Evolutionary conservation across 2,888 invertebrate species (phyloP), one percentile per base, ranked within the genome.

Genomic region (Pogonocherus hispidulus): DNA sequence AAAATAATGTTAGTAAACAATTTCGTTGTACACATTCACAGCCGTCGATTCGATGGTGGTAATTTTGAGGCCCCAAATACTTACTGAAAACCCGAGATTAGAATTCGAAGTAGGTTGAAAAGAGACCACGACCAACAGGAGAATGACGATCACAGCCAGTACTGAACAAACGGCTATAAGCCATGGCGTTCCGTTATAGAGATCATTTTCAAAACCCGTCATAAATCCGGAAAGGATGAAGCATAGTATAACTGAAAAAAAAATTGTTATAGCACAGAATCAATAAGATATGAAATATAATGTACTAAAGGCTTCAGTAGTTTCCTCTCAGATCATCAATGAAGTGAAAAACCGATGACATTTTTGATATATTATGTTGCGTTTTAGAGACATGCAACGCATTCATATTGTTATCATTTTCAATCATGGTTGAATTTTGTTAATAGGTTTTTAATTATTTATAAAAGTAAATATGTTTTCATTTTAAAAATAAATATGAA

Each of bases 41-140:
- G 14, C 11, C 2, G 41, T 44, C 11, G 6, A 6, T 44, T 14
- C 44, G 32, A 22, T 32, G 49, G n/a, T 37, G 6, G 46, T 1
- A 46, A 14, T 51, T 22, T 44, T 23, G n/a, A n/a, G n/a, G n/a
- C n/a, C n/a, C n/a, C n/a, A n/a, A 49, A 14, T 64, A 79, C 78
- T 86, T 70, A 91, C 92, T 27, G 89, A 88, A 81, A 92, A 92
- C 0, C 90, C 88, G 0, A 92, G 84, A 75, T 89, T 88, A 78
- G 87, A 87, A 41, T 88, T 87, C 0, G 91, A 90, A 16, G 88
- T 88, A 0, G 93, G 92, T 77, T 93, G 92, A 0, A 88, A 81
- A 0, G 89, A 87, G 18, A 93, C 88, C 9, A 87, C 84, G 19
- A 84, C 80, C 1, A 92, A 83, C 3, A 90, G 87, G 22, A 82